Conservation (phyloP, 2,888 invertebrate genomes). For the Lymantria dispar region DNA sequence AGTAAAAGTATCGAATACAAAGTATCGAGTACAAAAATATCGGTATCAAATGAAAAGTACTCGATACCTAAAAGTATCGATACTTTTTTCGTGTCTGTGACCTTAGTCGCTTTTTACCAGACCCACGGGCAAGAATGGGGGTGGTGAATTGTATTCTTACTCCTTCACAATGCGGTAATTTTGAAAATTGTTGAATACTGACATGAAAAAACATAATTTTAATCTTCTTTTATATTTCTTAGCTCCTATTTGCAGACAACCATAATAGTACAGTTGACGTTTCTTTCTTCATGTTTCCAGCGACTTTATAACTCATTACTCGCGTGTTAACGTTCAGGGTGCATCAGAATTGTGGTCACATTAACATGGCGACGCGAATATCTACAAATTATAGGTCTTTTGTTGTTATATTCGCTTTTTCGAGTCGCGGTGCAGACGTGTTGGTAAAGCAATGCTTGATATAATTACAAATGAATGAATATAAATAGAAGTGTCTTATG, state of each 20-base stretch:
- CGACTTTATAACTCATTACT: constrained; percentile 34
- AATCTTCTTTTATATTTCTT: too few species aligned
- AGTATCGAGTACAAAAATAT: too few species aligned
- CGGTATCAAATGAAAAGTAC: too few species aligned
- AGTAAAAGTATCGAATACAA: too few species aligned
- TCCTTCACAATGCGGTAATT: too few species aligned
- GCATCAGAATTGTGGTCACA: constrained; percentile 30
- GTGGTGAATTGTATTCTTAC: too few species aligned
- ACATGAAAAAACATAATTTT: too few species aligned
- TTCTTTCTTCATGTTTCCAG: constrained; percentile 50
- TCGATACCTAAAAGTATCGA: too few species aligned
- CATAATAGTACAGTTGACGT: constrained; percentile 29
- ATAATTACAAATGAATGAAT: constrained; percentile 7
- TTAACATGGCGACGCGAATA: constrained; percentile 18
- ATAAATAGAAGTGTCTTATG: not conserved
- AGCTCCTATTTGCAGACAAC: constrained; percentile 6
- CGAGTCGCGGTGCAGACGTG: constrained; percentile 12
- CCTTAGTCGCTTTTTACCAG: too few species aligned
- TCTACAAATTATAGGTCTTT: constrained; percentile 23
- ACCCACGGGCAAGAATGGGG: too few species aligned
- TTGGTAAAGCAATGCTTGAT: constrained; percentile 5
- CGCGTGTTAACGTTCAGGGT: constrained; percentile 34
- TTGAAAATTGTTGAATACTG: too few species aligned
- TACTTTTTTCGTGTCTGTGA: too few species aligned
- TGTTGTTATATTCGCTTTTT: constrained; percentile 11